Percentiles rank a stretch among this genome's conserved stretches.
Conservation (phyloP, 2,113 vertebrate species). For the Telmatochromis brichardi region DNA sequence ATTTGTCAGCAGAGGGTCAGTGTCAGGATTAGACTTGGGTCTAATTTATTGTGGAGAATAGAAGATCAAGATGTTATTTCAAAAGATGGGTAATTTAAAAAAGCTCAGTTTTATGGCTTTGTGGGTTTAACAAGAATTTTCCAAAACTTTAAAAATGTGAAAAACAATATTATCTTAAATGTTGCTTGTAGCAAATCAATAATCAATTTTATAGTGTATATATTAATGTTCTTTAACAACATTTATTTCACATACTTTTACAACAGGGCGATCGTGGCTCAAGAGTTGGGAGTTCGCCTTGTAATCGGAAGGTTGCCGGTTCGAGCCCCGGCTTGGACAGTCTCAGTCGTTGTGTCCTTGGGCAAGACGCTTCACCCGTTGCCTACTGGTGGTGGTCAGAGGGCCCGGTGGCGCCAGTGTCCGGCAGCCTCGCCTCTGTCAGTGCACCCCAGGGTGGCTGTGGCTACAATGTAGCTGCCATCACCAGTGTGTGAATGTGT, state of each 20-base stretch:
- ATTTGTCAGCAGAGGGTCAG: slow-evolving; percentile 37
- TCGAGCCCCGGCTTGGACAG: rapidly evolving
- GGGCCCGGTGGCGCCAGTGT: rapidly evolving
- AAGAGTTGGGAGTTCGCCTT: rapidly evolving
- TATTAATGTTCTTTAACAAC: neutral
- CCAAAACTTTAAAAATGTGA: neutral
- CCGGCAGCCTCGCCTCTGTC: rapidly evolving
- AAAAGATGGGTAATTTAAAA: neutral
- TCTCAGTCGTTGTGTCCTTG: rapidly evolving
- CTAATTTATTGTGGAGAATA: neutral
- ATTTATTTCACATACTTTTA: rapidly evolving
- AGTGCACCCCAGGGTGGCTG: neutral
- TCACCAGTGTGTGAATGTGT: rapidly evolving
- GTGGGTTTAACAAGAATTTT: neutral
- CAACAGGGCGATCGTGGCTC: rapidly evolving
- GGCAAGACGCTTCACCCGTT: rapidly evolving
- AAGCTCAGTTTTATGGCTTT: neutral
- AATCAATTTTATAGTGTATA: rapidly evolving
- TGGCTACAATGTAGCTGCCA: neutral
- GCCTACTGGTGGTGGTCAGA: neutral
- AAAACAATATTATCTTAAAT: neutral
- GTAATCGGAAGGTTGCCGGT: rapidly evolving
- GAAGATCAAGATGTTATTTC: neutral
- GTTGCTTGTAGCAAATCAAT: neutral
- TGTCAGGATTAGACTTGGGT: neutral